A percentile compares a stretch with the other conserved stretches of the same genome.
Evolutionary conservation across 2,888 invertebrate genomes (phyloP).

Genomic region (Chrysolina oricalcia): DNA sequence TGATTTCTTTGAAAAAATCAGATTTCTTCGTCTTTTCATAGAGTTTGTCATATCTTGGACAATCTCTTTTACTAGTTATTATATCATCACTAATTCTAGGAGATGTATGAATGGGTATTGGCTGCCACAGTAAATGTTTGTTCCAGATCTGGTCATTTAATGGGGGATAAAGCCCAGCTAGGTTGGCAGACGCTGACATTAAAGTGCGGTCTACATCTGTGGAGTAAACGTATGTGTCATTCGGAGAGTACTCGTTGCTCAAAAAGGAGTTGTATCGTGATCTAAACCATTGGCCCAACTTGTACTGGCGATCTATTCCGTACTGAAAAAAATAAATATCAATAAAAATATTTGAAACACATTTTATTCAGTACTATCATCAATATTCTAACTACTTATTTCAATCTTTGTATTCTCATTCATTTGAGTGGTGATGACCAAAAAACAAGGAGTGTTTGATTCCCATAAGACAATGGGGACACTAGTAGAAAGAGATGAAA

Average conservation of each 20-base stretch:
- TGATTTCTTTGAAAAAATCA: constrained; percentile 63
- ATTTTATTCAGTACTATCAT: too few relatives aligned
- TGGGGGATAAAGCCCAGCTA: constrained; percentile 77
- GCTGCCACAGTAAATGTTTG: constrained; percentile 76
- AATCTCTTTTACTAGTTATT: constrained; percentile 65
- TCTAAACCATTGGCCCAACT: constrained; percentile 83
- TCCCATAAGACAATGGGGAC: too few relatives aligned
- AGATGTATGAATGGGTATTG: constrained; percentile 81
- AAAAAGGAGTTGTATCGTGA: constrained; percentile 80
- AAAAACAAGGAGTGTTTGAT: too few relatives aligned
- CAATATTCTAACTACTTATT: too few relatives aligned
- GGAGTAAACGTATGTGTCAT: constrained; percentile 78
- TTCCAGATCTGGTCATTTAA: constrained; percentile 64
- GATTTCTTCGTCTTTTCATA: constrained; percentile 71
- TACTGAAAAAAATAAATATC: constrained; percentile 51
- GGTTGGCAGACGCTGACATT: constrained; percentile 87
- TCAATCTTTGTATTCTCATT: too few relatives aligned
- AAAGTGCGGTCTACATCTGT: constrained; percentile 92
- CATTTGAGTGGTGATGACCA: too few relatives aligned
- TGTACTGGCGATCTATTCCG: constrained; percentile 81
- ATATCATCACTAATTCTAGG: constrained; percentile 33
- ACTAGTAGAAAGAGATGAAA: too few relatives aligned
- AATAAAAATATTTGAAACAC: background rate
- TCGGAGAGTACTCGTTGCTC: constrained; percentile 72
- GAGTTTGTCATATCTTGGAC: constrained; percentile 79